Evolutionary conservation across 92 coral and sea anemone species (phyloP), one percentile per base, ranked within the genome.

Genomic region (Meandrina meandrites): DNA sequence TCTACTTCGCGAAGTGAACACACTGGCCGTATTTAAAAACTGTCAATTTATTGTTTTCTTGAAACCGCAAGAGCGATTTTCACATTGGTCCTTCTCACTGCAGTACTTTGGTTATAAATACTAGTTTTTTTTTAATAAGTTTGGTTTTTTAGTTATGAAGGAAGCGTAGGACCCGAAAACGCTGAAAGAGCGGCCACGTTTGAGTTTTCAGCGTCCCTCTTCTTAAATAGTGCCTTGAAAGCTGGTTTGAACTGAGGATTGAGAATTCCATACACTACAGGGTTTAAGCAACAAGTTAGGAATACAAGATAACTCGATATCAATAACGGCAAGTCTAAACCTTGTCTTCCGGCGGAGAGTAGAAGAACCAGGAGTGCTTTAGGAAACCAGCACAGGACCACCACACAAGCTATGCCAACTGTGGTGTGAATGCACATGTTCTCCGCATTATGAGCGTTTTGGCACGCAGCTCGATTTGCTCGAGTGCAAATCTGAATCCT

Each of bases 341-440:
- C 80, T 15, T 35, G 45, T 3, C 67, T 79, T 17, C 92, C 88
- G 21, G 87, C 89, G 5, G 92, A 90, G 31, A 90, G 79, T 79
- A 79, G 45, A 42, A 89, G 5, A 7, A 90, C 86, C 36, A 91
- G 81, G 69, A 86, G 32, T 53, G 90, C 86, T 1, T 86, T 88
- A 8, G 98, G 95, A 13, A 89, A 77, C 94, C 95, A 89, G 18
- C 94, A 88, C 17, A 89, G 71, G 9, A 91, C 78, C 27, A 90
- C 91, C 58, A 88, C 93, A 28, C 98, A 92, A 3, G 90, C 92
- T 8, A 94, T 91, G 5, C 95, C 93, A 22, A 94, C 89, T 11
- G 98, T 89, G 1, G 93, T 87, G 45, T 87, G 69, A 42, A 94
- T 58, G 73, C 91, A 87, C 64, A 79, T 90, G 62, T 67, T 79